These are phyloP conservation scores for Betta splendens DNA, from an alignment of 2,797 vertebrate species.

Conservation along the genomic window DNA sequence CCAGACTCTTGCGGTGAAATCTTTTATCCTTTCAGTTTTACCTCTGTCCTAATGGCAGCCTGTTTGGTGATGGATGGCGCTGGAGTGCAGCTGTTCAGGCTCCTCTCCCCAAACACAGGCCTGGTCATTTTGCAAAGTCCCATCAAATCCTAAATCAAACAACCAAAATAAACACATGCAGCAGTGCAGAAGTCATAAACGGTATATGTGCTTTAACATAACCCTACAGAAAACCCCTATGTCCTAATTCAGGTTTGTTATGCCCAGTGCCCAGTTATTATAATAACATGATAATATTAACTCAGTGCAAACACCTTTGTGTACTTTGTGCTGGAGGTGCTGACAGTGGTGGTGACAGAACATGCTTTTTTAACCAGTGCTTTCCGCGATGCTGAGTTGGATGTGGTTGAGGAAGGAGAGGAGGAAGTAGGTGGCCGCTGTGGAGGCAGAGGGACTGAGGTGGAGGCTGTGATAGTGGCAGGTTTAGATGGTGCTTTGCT, in stretches of 20 bases:
- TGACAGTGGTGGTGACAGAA: constrained; percentile 65
- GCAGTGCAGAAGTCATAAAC: background rate
- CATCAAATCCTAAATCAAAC: constrained; percentile 83
- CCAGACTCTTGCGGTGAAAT: background rate
- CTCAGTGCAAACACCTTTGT: constrained; percentile 84
- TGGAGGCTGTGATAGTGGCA: constrained; percentile 42
- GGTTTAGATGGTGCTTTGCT: constrained; percentile 67
- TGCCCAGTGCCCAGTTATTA: background rate
- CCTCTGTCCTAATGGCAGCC: constrained; percentile 81
- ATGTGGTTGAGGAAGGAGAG: constrained; percentile 56
- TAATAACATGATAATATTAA: constrained; percentile 26
- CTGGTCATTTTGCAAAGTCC: constrained; percentile 82
- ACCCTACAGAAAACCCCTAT: background rate
- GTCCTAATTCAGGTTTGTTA: background rate
- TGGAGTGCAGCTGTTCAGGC: constrained; percentile 87
- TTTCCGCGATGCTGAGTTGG: constrained; percentile 69
- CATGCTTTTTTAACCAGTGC: constrained; percentile 81
- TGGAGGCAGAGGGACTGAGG: constrained; percentile 65
- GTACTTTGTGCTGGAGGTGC: constrained; percentile 79
- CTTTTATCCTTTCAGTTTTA: constrained; percentile 27
- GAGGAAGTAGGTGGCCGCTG: constrained; percentile 66
- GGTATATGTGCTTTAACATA: background rate
- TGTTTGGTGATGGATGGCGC: constrained; percentile 72
- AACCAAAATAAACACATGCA: constrained; percentile 16
- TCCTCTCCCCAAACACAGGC: constrained; percentile 95